phyloP scores from a whole-genome alignment of 2,888 invertebrate genomes.

The Troglohyphantes excavatus region DNA sequence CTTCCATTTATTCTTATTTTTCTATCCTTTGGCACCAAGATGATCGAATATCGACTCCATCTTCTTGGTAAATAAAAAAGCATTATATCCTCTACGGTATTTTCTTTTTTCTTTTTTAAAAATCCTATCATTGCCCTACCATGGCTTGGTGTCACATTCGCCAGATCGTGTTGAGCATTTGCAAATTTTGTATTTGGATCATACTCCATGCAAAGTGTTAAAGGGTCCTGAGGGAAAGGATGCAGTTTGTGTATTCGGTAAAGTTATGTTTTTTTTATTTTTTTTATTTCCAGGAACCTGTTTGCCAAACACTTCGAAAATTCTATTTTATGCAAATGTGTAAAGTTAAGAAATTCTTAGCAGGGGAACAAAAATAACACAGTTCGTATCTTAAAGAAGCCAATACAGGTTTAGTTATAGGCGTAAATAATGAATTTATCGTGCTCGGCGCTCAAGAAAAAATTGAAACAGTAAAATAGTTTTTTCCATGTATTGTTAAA shows the following conservation, averaged over 20 bases:
- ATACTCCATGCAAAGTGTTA: neutral
- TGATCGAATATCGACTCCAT: constrained; percentile 49
- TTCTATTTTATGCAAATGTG: too few relatives aligned
- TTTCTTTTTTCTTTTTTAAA: constrained; percentile 3
- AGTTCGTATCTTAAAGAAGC: too few relatives aligned
- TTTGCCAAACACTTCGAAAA: too few relatives aligned
- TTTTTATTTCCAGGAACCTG: neutral
- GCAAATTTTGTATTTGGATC: neutral
- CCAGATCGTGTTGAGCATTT: neutral
- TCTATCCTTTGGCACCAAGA: neutral
- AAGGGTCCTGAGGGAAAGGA: neutral
- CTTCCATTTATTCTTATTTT: neutral
- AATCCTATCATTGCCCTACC: neutral
- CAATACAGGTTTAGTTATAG: too few relatives aligned
- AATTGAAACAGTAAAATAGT: too few relatives aligned
- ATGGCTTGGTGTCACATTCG: constrained; percentile 3
- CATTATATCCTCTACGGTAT: neutral
- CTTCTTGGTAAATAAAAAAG: constrained; percentile 32
- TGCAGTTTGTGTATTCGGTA: neutral
- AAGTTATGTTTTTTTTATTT: neutral
- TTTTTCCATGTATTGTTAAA: too few relatives aligned
- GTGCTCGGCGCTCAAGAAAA: too few relatives aligned
- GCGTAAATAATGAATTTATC: too few relatives aligned
- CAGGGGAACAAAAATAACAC: too few relatives aligned
- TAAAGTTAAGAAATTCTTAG: too few relatives aligned